Evolutionary conservation across 2,888 invertebrate genomes (phyloP).

Genomic region (Cataglyphis albicans): DNA sequence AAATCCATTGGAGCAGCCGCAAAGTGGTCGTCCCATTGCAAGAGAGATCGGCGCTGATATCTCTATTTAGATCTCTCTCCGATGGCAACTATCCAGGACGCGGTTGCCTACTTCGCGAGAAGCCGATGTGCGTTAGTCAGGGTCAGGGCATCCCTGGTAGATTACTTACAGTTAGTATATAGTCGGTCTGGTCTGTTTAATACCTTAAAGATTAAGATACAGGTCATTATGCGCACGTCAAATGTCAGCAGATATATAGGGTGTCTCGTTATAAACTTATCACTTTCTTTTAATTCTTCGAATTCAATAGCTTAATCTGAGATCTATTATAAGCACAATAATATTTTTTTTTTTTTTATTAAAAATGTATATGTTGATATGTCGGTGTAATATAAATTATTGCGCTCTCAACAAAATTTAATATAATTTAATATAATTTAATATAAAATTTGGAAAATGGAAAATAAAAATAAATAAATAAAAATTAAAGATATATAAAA

Average conservation of each 20-base stretch:
- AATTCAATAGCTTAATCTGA: background rate
- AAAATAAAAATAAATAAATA: background rate
- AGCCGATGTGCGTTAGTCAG: constrained; percentile 66
- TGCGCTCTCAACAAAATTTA: background rate
- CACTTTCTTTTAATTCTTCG: background rate
- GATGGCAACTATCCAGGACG: constrained; percentile 73
- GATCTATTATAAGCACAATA: background rate
- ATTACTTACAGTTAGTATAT: constrained; percentile 62
- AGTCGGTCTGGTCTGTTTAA: constrained; percentile 72
- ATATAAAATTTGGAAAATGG: background rate
- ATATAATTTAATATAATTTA: background rate
- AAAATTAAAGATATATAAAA: too few relatives aligned
- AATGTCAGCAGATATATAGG: background rate
- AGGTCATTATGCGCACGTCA: background rate
- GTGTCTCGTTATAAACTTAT: too few relatives aligned
- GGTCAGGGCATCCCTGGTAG: constrained; percentile 72
- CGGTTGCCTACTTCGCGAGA: constrained; percentile 57
- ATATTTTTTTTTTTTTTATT: background rate
- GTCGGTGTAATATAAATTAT: background rate
- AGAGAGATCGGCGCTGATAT: constrained; percentile 33
- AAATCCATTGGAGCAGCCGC: constrained; percentile 37
- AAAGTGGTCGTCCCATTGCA: constrained; percentile 51
- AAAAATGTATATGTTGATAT: background rate
- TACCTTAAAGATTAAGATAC: constrained; percentile 4
- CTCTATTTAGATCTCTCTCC: constrained; percentile 70